Evolutionary conservation across 2,888 invertebrate species (phyloP), one percentile per base, ranked within the genome.

Genomic region (Apodemia duryi): DNA sequence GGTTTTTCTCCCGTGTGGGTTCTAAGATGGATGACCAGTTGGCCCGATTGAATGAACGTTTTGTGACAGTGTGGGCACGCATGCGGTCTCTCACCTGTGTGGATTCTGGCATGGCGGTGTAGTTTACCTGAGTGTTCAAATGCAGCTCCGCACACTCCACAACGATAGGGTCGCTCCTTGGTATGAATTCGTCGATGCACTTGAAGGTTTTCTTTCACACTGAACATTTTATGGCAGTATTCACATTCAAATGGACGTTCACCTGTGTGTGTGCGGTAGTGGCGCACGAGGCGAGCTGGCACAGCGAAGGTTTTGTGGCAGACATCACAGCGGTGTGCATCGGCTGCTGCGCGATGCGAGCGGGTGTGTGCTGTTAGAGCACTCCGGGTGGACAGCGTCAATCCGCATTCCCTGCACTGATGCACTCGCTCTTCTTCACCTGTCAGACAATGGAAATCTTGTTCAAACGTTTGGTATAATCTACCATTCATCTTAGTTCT

Each of bases 211-310:
- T 97, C 97, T 85, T 97, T 97, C 9, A 97, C 97, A 79, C 97
- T 97, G 88, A 98, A 98, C 79, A 96, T 96, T 85, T 98, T 98
- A 85, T 95, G 96, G 89, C 97, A 98, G 84, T 96, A 97, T 83
- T 98, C 97, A 86, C 97, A 98, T 83, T 96, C 95, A 83, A 97
- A 98, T 1, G 98, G 97, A 74, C 97, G 95, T 81, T 97, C 97
- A 51, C 97, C 97, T 35, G 97, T 97, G 81, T 97, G 97, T 10
- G 97, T 97, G 68, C 97, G 93, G 83, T 97, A 97, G 80, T 98
- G 97, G 62, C 97, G 95, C 66, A 94, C 94, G 72, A 97, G 92
- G 69, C 97, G 93, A 65, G 97, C 97, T 38, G 97, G 97, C 64
- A 97, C 97, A 57, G 97, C 97, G 83, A 97, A 98, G 13, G 97